Base-by-base conservation (phyloP, 2,888 invertebrate species). In the Leucophora obtusa region DNA sequence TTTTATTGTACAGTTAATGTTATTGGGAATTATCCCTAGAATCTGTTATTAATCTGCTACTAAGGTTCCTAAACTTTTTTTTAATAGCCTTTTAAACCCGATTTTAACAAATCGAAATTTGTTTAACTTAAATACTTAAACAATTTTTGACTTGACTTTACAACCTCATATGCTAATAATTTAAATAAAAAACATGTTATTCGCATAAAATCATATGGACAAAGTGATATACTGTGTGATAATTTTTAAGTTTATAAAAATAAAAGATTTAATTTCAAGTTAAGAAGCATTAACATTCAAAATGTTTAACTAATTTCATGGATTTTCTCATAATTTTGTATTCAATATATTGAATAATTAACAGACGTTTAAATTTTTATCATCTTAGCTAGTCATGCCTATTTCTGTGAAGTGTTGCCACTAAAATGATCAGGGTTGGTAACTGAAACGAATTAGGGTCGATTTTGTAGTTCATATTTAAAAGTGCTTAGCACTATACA, bases 191-290 rank as follows among this genome's bases (percentile, higher is more conserved):
- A 47, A 24, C 24, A 15, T 50, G 21, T 50, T 62, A 62, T 62
- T 62, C 28, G 62, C 50, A 62, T 62, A 62, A 62, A 60, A 62
- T 62, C 35, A 24, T 15, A 62, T 47, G 38, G 38, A 63, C 68
- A 63, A 73, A 73, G 58, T 69, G 78, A 79, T 79, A 73, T 69
- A 69, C 58, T 79, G 78, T 79, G 78, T 59, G 72, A 78, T 72
- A 56, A 56, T 68, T 69, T 72, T 35, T 56, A 54, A 54, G 15
- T 59, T 70, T 71, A 53, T 58, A 60, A 58, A 66, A 28, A n/a
- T 24, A 24, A 60, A 71, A 77, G 54, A 60, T 77, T 21, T 17
- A 17, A 59, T 66, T 66, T 65, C 59, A 60, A 59, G 21, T 71
- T 69, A 38, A 58, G 47, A 14, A 9, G 43, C 17, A 63, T 50